Base-by-base conservation (phyloP, 2,888 invertebrate species). In the Troilus luridus region DNA sequence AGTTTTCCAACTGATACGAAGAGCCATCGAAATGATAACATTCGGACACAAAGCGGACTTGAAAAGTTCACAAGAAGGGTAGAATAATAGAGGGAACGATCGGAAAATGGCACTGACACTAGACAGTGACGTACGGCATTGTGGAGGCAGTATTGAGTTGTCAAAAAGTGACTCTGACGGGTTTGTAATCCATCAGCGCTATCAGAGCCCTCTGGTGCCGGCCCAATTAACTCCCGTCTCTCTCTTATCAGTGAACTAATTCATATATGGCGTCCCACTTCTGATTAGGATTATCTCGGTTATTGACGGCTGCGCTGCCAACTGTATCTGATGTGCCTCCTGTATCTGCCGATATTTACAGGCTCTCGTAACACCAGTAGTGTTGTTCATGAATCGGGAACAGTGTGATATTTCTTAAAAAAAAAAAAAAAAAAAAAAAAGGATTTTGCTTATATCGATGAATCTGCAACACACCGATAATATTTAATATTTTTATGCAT, bases 261-360 rank as follows among this genome's bases (percentile, higher is more conserved):
- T 89, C 89, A 89, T 64, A 89, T 64, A 89, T 62, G 62, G 54
- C n/a, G 64, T 19, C n/a, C n/a, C 60, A 62, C 62, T 88, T 62
- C 64, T 89, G 89, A 89, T 89, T 89, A 67, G 89, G 89, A 89
- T 89, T 89, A 89, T 89, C 89, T 89, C 62, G 62, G 41, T 64
- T 64, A 89, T 89, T 89, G 89, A 62, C 62, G 89, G 64, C 62
- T 27, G n/a, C 88, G 10, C 88, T 88, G 60, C 27, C 27, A 10
- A 58, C 56, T 59, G 88, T 58, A 88, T 88, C 58, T 88, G 59
- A 77, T 77, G 41, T 19, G 41, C 17, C 72, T 27, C 14, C 72
- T 41, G 27, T 77, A 27, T 77, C 72, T 24, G 12, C 12, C 17
- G 72, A 77, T 77, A 77, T 77, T 77, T 77, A 41, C 27, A 17